A percentile compares a stretch with the other conserved stretches of the same genome.
Conservation (phyloP, 2,888 invertebrate genomes). For the Drosophila anceps region DNA sequence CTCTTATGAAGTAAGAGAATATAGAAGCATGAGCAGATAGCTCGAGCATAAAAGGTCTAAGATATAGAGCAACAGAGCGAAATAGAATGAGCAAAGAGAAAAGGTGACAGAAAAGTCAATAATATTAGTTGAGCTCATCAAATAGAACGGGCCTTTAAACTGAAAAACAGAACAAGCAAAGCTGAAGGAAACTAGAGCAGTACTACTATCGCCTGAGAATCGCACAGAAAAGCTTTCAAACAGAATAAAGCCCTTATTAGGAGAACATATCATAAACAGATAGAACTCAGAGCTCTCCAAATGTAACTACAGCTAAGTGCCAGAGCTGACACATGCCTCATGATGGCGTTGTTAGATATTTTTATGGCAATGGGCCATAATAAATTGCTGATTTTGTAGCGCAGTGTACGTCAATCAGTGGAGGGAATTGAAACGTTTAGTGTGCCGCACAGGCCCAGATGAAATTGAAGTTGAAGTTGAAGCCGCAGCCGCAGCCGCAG, state of each 20-base stretch:
- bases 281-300: background rate
- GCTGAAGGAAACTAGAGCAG: background rate
- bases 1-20: background rate
- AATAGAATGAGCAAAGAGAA: background rate
- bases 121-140: background rate
- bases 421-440: constrained; percentile 62
- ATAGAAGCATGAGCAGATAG: too few relatives aligned
- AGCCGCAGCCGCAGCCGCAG: background rate
- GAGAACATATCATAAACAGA: background rate
- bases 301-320: background rate
- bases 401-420: constrained; percentile 26
- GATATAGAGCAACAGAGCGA: background rate
- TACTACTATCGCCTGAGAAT: background rate
- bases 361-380: constrained; percentile 5
- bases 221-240: background rate
- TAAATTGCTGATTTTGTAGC: constrained; percentile 24
- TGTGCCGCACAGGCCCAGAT: constrained; percentile 30
- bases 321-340: background rate
- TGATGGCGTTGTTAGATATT: background rate
- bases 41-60: too few relatives aligned
- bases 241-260: background rate
- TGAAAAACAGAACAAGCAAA: background rate
- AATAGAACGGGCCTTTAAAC: background rate
- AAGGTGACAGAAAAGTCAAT: background rate
- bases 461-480: constrained; percentile 45